Evolutionary conservation across 2,797 vertebrate genomes (phyloP).

Genomic region (Eurystomus glaucurus): DNA sequence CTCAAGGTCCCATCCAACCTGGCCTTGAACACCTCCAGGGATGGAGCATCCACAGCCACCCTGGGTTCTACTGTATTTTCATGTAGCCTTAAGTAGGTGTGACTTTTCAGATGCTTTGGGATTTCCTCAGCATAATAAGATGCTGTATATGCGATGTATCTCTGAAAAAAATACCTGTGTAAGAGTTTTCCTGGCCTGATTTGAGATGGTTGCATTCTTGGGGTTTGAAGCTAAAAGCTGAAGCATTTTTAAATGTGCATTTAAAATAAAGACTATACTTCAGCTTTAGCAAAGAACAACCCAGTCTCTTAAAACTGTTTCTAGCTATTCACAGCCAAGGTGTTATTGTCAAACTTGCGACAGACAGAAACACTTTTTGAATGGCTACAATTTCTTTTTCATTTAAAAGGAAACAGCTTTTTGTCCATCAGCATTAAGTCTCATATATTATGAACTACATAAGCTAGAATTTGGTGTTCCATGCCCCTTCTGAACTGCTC

Average conservation of each 20-base stretch:
- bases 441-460: background rate
- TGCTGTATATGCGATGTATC: fast-evolving
- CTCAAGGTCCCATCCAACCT: too few species aligned
- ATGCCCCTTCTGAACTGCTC: background rate
- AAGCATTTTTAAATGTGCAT: background rate
- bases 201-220: fast-evolving
- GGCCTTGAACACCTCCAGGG: too few species aligned
- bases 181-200: background rate
- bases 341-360: background rate
- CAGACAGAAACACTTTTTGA: background rate
- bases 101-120: background rate
- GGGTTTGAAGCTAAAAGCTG: background rate
- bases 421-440: background rate
- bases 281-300: background rate
- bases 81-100: fast-evolving
- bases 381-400: background rate
- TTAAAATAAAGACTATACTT: background rate
- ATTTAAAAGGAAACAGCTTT: background rate
- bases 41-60: too few species aligned
- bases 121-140: background rate
- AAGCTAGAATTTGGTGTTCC: background rate
- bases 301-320: background rate
- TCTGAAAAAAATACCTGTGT: background rate
- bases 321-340: background rate
- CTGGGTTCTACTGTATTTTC: background rate